phyloP scores from a whole-genome alignment of 2,113 vertebrate genomes.

The Phrynosoma blainvillii region DNA sequence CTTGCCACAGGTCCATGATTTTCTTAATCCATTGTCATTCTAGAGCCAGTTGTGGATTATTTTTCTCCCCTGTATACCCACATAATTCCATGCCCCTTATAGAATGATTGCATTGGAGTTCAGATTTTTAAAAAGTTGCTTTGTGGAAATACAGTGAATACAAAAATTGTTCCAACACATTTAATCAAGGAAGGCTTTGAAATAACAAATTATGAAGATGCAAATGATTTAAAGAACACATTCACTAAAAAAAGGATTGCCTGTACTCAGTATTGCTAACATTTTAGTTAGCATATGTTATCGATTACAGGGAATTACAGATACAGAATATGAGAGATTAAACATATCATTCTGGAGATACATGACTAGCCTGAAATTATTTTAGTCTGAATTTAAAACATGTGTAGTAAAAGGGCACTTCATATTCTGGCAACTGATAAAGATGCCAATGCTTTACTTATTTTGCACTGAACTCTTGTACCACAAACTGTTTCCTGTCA shows the following conservation, averaged over 20 bases:
- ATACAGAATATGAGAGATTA: no score
- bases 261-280: neutral
- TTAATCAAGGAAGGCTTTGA: neutral
- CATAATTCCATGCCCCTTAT: neutral
- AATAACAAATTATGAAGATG: neutral
- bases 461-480: neutral
- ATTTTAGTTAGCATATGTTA: neutral
- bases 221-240: neutral
- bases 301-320: no score
- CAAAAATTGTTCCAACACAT: neutral
- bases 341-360: no score
- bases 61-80: neutral
- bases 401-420: no score
- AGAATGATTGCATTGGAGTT: neutral
- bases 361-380: no score
- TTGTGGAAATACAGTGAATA: neutral
- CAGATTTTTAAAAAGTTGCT: neutral
- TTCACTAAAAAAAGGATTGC: neutral
- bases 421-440: no score
- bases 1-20: neutral
- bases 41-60: neutral
- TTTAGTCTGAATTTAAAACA: no score
- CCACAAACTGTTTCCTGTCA: neutral
- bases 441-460: no score
- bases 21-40: neutral